Evolutionary conservation across 1,140 invertebrate genomes (phyloP).

Genomic region (Solenopsis fugax): DNA sequence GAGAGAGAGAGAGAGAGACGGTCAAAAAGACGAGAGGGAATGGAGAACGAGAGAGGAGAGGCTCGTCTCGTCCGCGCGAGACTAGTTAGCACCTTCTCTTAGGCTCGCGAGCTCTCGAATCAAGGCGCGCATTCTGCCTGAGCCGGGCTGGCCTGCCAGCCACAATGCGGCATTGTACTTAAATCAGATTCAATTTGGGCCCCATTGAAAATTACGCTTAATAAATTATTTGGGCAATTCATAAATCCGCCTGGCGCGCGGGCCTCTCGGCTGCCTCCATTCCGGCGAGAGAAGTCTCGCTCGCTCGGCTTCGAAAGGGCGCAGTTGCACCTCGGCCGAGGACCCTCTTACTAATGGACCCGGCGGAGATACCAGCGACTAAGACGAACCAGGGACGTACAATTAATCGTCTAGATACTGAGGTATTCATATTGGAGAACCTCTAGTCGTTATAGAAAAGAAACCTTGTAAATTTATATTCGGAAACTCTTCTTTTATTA

Average conservation of each 20-base stretch:
- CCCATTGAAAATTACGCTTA: slow-evolving; percentile 87
- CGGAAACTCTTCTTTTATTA: neutral
- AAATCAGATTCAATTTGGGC: slow-evolving; percentile 87
- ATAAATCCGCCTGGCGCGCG: slow-evolving; percentile 83
- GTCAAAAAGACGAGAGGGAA: slow-evolving; percentile 17
- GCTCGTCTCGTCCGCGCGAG: slow-evolving; percentile 70
- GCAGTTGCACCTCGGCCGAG: slow-evolving; percentile 70
- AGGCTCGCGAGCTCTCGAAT: slow-evolving; percentile 78
- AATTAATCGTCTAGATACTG: neutral
- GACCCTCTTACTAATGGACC: slow-evolving; percentile 80
- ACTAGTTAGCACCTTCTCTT: slow-evolving; percentile 85
- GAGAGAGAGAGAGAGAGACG: neutral
- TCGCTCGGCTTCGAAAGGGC: slow-evolving; percentile 69
- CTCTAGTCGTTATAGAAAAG: neutral
- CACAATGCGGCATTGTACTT: slow-evolving; percentile 86
- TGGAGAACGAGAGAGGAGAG: slow-evolving; percentile 58
- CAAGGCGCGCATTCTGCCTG: slow-evolving; percentile 79
- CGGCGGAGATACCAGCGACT: slow-evolving; percentile 58
- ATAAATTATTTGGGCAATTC: slow-evolving; percentile 87
- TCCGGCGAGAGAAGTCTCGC: slow-evolving; percentile 58
- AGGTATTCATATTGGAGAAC: neutral
- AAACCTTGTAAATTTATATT: neutral
- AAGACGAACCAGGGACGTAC: slow-evolving; percentile 66
- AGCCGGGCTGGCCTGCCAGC: slow-evolving; percentile 68
- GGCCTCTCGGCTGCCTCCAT: slow-evolving; percentile 60